Percentiles rank a stretch among this genome's conserved stretches.
Evolutionary conservation across 2,113 vertebrate genomes (phyloP).

Genomic region (Scytalopus superciliaris): DNA sequence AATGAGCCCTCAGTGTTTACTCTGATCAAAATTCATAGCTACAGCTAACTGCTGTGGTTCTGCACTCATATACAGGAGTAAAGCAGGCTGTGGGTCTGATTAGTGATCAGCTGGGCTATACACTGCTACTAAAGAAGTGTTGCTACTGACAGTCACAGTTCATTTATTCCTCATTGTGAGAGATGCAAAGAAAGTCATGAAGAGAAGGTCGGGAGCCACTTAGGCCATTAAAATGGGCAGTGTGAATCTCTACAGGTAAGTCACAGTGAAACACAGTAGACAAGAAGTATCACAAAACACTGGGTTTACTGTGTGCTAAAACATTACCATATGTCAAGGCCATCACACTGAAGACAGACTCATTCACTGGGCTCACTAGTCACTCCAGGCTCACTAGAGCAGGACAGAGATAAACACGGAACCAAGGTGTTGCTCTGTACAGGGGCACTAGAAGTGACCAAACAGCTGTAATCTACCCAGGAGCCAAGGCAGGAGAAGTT

Average conservation of each 20-base stretch:
- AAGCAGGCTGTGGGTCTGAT: neutral
- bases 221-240: neutral
- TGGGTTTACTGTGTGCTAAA: neutral
- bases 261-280: neutral
- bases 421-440: neutral
- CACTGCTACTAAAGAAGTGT: neutral
- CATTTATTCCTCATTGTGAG: neutral
- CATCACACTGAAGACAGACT: neutral
- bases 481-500: neutral
- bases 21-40: constrained; percentile 59
- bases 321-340: neutral
- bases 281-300: neutral
- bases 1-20: constrained; percentile 27
- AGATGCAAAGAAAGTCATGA: neutral
- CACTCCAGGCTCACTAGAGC: neutral
- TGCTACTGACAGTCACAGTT: constrained; percentile 13
- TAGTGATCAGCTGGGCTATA: neutral
- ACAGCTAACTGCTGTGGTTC: neutral
- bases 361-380: neutral
- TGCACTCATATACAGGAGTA: neutral
- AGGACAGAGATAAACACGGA: neutral
- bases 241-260: neutral
- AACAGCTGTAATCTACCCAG: neutral
- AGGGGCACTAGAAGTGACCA: neutral
- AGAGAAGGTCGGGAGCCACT: neutral